These are phyloP conservation scores for Tribolium castaneum DNA, from an alignment of 1,140 invertebrate species.

Conservation along the genomic window DNA sequence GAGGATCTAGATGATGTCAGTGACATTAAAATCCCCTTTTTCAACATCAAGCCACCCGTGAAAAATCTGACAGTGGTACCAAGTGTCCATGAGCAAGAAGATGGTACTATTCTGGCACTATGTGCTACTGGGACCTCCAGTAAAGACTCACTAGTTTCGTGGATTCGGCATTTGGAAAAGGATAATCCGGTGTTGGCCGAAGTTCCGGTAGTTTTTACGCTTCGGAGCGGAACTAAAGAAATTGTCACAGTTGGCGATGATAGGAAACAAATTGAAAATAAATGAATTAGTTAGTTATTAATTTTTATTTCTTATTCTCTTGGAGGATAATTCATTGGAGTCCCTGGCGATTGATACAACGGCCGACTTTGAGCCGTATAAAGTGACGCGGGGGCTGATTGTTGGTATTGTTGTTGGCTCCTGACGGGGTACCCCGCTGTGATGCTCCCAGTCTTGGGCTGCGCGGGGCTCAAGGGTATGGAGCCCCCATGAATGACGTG, in stretches of 20 bases:
- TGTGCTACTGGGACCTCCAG: slow-evolving; percentile 80
- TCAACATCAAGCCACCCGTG: slow-evolving; percentile 65
- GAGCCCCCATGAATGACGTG: slow-evolving; percentile 59
- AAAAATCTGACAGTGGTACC: slow-evolving; percentile 65
- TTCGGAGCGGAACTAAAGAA: slow-evolving; percentile 59
- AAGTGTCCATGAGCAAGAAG: slow-evolving; percentile 91
- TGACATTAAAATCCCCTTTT: slow-evolving; percentile 72
- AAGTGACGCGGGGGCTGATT: slow-evolving; percentile 55
- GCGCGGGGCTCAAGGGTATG: slow-evolving; percentile 57
- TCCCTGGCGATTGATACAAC: slow-evolving; percentile 58
- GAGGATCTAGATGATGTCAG: slow-evolving; percentile 76
- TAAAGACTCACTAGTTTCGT: slow-evolving; percentile 90
- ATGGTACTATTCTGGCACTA: slow-evolving; percentile 89
- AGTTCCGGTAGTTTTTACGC: slow-evolving; percentile 84
- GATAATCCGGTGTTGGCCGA: slow-evolving; percentile 79
- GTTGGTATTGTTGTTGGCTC: slow-evolving; percentile 60
- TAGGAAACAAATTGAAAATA: background rate
- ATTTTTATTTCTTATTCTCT: slow-evolving; percentile 52
- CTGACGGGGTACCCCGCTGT: slow-evolving; percentile 62
- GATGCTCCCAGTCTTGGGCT: slow-evolving; percentile 60
- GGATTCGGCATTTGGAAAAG: slow-evolving; percentile 88
- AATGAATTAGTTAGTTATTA: background rate
- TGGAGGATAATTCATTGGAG: slow-evolving; percentile 57
- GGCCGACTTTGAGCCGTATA: slow-evolving; percentile 61
- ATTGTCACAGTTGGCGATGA: background rate